Evolutionary conservation across 2,888 invertebrate genomes (phyloP).

Genomic region (Beris chalybata): DNA sequence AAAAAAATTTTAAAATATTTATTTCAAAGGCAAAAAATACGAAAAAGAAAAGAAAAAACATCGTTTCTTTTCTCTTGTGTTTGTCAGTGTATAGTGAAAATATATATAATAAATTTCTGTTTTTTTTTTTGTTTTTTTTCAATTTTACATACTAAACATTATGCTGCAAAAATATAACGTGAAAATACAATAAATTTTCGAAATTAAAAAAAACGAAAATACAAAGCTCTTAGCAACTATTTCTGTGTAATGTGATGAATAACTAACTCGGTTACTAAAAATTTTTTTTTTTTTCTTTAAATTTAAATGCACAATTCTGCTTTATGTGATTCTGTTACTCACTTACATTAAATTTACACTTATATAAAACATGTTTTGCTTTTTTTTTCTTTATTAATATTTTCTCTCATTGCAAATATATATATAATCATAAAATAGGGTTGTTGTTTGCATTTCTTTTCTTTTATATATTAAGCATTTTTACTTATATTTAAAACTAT

Average conservation of each 20-base stretch:
- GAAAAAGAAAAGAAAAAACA: constrained; percentile 12
- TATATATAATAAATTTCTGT: constrained; percentile 4
- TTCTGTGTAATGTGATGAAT: constrained; percentile 19
- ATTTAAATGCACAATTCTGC: constrained; percentile 22
- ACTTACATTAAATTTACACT: constrained; percentile 8
- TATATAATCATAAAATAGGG: constrained; percentile 26
- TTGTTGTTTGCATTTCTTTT: constrained; percentile 8
- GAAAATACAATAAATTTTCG: constrained; percentile 7
- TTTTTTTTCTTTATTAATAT: constrained; percentile 12
- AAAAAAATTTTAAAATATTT: constrained; percentile 11
- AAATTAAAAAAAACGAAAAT: constrained; percentile 1
- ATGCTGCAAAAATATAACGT: constrained; percentile 20
- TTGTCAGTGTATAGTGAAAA: constrained; percentile 21
- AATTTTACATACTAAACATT: not conserved
- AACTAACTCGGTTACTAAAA: constrained; percentile 4
- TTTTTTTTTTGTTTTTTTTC: not conserved
- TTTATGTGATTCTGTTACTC: not conserved
- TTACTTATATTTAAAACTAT: constrained; percentile 14
- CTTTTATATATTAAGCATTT: constrained; percentile 26
- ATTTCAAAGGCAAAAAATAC: constrained; percentile 21
- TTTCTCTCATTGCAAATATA: constrained; percentile 25
- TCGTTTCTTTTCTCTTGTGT: not conserved
- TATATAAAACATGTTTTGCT: constrained; percentile 20
- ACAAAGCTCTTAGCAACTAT: constrained; percentile 21
- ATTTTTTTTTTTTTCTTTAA: constrained; percentile 5